Conservation (phyloP, 2,797 vertebrate genomes). For the Anguilla anguilla region DNA sequence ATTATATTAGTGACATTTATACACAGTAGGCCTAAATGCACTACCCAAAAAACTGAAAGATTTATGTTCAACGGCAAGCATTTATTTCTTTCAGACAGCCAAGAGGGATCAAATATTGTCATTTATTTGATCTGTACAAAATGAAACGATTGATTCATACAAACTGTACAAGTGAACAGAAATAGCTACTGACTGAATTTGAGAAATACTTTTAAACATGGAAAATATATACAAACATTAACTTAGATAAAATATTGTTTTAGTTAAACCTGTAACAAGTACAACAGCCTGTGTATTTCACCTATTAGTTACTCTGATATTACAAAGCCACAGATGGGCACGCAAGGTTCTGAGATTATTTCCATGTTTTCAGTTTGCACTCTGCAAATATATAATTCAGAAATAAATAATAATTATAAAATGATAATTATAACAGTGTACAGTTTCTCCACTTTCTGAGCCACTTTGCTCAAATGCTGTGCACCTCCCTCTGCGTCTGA, state of each 20-base stretch:
- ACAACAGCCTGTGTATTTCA: not conserved
- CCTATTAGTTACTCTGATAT: not conserved
- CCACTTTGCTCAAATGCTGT: not conserved
- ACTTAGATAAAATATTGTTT: not conserved
- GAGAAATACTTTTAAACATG: constrained; percentile 38
- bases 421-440: not conserved
- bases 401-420: not conserved
- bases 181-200: constrained; percentile 41
- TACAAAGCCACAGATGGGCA: not conserved
- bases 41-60: not conserved
- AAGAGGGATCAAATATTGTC: not conserved
- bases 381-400: not conserved
- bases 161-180: constrained; percentile 69
- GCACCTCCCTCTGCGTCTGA: not conserved
- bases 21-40: not conserved
- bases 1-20: not conserved
- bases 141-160: constrained; percentile 41
- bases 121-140: constrained; percentile 46
- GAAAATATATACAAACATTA: constrained; percentile 42
- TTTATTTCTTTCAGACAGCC: constrained; percentile 9
- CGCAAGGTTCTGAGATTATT: not conserved
- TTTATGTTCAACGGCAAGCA: not conserved
- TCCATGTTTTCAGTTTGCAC: not conserved
- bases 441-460: not conserved
- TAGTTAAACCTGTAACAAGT: not conserved